Evolutionary conservation across 2,113 vertebrate genomes (phyloP), one percentile per base, ranked within the genome.

Genomic region (Lipotes vexillifer): DNA sequence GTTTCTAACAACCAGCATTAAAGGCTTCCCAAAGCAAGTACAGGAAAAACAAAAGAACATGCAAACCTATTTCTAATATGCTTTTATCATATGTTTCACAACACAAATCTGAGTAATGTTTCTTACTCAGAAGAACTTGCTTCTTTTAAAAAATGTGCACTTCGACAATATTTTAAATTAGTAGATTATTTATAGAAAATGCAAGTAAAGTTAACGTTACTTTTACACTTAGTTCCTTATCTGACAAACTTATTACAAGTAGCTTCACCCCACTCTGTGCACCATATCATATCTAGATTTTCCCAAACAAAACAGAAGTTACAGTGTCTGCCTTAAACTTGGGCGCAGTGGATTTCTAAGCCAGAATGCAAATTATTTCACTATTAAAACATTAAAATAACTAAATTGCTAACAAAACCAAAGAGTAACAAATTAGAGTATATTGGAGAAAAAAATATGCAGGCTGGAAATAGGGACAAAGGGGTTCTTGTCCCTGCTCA

Each of bases 401-500:
- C 11, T 49, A 96, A 38, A 78, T n/a, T 83, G 55, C 83, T 95
- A 95, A 94, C 14, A 44, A 95, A 97, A 55, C 66, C 77, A 96
- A 96, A 94, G 1, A 52, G n/a, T 27, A 94, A 85, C 72, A 96
- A 90, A 89, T 80, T 21, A 91, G 33, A 89, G 31, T 74, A 93
- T 49, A 63, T 5, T 46, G 21, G 36, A 27, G 27, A 18, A 10
- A 36, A 1, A 23, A 27, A 90, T 61, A 14, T 33, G 17, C 74
- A 71, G n/a, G 59, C 63, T 71, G 59, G 80, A 97, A 90, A 81
- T 12, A 89, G 36, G 29, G 63, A 97, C 95, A 97, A 95, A 97
- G 80, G 33, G 7, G 72, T 87, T 93, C 89, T 80, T 96, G 93
- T 97, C 89, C 74, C 49, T 57, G 36, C 38, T 72, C 21, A 36